A percentile compares a stretch with the other conserved stretches of the same genome.
These are phyloP conservation scores for Hydractinia echinata DNA, from an alignment of 30 jellyfish, hydroid and myxozoan species.

Conservation along the genomic window DNA sequence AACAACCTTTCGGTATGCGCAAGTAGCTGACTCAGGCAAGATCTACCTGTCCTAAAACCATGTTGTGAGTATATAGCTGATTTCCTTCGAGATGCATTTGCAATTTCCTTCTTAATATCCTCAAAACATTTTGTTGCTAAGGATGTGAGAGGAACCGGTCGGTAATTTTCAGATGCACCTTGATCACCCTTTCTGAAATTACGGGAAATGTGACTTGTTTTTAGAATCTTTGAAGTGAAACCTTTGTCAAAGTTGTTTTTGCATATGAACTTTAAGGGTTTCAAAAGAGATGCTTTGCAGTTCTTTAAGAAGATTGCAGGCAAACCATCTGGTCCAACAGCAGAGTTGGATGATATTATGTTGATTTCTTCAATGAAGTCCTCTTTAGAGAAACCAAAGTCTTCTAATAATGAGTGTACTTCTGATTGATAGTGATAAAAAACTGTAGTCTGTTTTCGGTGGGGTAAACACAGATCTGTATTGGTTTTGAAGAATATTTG, in stretches of 20 bases:
- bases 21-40: constrained; percentile 28
- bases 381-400: no score
- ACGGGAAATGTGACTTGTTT: background rate
- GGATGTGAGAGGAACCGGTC: constrained; percentile 33
- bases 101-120: background rate
- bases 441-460: no score
- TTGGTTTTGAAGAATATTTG: no score
- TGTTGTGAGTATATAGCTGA: background rate
- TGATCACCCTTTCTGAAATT: background rate
- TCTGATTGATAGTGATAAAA: no score
- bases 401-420: no score
- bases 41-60: constrained; percentile 25
- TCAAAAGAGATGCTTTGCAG: background rate
- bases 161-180: constrained; percentile 7
- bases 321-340: no score
- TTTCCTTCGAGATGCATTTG: background rate
- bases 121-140: constrained; percentile 18
- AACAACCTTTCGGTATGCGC: constrained; percentile 18
- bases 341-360: no score
- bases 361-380: no score
- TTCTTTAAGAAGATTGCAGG: no score
- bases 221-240: background rate
- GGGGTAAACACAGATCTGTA: no score
- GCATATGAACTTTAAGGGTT: background rate
- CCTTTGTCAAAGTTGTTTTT: background rate